These are phyloP conservation scores for Aphidius ervi DNA, from an alignment of 1,140 invertebrate genomes.

Conservation along the genomic window DNA sequence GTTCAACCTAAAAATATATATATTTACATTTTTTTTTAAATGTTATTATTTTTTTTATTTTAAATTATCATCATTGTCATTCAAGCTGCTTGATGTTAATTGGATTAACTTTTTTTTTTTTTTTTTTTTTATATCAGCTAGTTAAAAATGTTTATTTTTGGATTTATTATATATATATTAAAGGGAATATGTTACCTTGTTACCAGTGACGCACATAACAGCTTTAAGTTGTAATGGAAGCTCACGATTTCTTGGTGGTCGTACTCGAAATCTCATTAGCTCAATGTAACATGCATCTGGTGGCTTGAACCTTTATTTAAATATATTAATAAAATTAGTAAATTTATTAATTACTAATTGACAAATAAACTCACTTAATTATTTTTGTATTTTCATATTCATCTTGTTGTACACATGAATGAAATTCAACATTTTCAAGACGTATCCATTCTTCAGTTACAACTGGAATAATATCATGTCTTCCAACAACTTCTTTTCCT, in stretches of 20 bases:
- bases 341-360: constrained; percentile 1
- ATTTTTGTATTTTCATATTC: constrained; percentile 88
- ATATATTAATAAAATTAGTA: neutral
- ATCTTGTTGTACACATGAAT: constrained; percentile 86
- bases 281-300: constrained; percentile 98
- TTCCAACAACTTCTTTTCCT: constrained; percentile 96
- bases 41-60: too few species aligned
- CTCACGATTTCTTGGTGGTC: constrained; percentile 94
- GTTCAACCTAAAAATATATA: constrained; percentile 66
- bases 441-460: constrained; percentile 99
- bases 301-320: constrained; percentile 79
- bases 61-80: too few species aligned
- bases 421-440: constrained; percentile 91
- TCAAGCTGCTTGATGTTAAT: too few species aligned
- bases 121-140: constrained; percentile 7
- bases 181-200: constrained; percentile 57
- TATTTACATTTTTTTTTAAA: too few species aligned
- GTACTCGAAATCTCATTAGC: constrained; percentile 91
- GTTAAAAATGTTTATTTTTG: neutral
- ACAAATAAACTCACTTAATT: constrained; percentile 68
- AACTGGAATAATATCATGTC: constrained; percentile 98
- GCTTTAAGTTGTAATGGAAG: constrained; percentile 92
- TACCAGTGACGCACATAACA: constrained; percentile 78
- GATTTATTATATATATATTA: neutral
- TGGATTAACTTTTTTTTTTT: neutral